Evolutionary conservation across 2,888 invertebrate species (phyloP), one percentile per base, ranked within the genome.

Genomic region (Poecilobothrus nobilitatus): DNA sequence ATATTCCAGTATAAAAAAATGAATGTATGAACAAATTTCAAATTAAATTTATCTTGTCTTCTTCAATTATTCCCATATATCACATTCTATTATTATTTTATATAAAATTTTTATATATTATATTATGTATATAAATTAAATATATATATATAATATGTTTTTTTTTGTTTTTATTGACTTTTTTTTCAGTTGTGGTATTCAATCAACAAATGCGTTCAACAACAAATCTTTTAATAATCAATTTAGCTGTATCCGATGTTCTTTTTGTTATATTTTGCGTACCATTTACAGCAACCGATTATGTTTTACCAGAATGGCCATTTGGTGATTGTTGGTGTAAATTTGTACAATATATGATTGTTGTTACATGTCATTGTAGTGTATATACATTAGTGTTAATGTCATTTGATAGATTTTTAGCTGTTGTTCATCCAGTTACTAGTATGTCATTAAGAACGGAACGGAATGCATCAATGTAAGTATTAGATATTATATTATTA

Each of bases 381-480:
- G 94, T 96, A 7, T 96, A 95, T 82, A 96, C 95, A 0, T 84
- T 97, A 66, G 95, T 96, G 1, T 86, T 96, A 72, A 96, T 97
- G 95, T 94, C 94, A 8, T 82, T 95, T 69, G 96, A 97, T 81
- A 86, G 91, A 73, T 97, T 93, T 79, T 86, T 97, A 81, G 96
- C 96, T 41, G 96, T 97, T 2, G 95, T 95, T 1, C 94, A 94
- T 80, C 95, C 96, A 5, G 91, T 96, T 73, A 87, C 90, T 0
- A 93, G 94, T 67, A 94, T 94, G 88, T 89, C 91, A 0, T 86
- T 92, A 73, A 85, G 95, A 69, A 94, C 92, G 2, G 91, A 92
- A 77, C 85, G 85, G 71, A 93, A 94, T 79, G 92, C 95, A 18
- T 85, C 90, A 73, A 80, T 81, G 82, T 82, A 77, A 81, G 82